These are phyloP conservation scores for Venusia cambrica DNA, from an alignment of 2,888 invertebrate genomes.

Conservation along the genomic window DNA sequence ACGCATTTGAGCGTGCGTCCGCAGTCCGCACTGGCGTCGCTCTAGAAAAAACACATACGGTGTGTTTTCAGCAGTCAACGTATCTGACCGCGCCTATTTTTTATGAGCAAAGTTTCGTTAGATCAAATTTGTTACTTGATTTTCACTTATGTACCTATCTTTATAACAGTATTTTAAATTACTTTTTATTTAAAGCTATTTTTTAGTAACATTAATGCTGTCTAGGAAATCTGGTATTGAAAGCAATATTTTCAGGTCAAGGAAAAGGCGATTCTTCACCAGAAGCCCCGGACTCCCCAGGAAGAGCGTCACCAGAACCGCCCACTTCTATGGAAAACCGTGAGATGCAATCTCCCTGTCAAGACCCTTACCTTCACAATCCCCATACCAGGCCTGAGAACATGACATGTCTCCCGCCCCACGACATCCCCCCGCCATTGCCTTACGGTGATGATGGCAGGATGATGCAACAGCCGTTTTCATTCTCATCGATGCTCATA, in stretches of 20 bases:
- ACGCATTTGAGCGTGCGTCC: too few relatives aligned
- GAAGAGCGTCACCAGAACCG: conserved; percentile 66
- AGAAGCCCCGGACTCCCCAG: conserved; percentile 31
- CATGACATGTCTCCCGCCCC: conserved; percentile 38
- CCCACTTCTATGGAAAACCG: conserved; percentile 48
- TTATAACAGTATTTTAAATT: too few relatives aligned
- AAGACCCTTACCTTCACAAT: conserved; percentile 60
- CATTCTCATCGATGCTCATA: conserved; percentile 62
- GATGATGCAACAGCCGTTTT: conserved; percentile 58
- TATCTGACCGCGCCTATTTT: too few relatives aligned
- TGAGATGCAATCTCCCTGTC: conserved; percentile 60
- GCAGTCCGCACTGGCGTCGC: too few relatives aligned
- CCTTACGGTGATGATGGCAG: conserved; percentile 58
- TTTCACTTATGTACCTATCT: too few relatives aligned
- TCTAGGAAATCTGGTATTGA: too few relatives aligned
- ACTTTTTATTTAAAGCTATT: too few relatives aligned
- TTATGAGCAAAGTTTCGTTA: too few relatives aligned
- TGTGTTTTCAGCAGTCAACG: too few relatives aligned
- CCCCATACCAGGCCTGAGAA: conserved; percentile 47
- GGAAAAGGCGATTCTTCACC: conserved; percentile 66
- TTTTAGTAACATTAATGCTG: too few relatives aligned
- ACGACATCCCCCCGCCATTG: conserved; percentile 57
- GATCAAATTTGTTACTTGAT: too few relatives aligned
- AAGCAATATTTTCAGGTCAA: conserved; percentile 64
- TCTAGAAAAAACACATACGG: too few relatives aligned